Evolutionary conservation across 2,797 vertebrate species (phyloP), one percentile per base, ranked within the genome.

Genomic region (Coregonus ussuriensis): DNA sequence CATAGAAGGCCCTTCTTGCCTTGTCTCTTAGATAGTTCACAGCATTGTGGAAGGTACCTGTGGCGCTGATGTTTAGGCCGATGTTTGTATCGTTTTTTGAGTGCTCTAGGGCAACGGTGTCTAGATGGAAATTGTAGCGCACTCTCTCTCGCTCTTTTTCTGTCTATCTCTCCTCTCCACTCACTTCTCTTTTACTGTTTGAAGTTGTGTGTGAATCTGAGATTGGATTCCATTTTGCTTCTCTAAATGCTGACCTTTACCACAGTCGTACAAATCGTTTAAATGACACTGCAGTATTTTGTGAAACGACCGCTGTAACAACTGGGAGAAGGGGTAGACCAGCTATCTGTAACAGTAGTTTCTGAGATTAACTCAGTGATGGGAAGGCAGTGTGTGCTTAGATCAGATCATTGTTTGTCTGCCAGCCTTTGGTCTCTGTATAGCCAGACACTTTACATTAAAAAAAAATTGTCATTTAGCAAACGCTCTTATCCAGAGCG

Each of bases 81-180:
- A 25, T 1, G 25, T 25, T 1, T 25, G 25, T 1, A 25, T 25
- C 25, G 25, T 25, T 25, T 25, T 25, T 25, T 25, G 25, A 25
- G 25, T 25, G 25, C 25, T 25, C 25, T 25, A 25, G 25, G 25
- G 25, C 25, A 25, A 25, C 25, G 25, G 25, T 25, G 25, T 25
- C 25, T 25, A 25, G 25, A 25, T 25, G 25, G 25, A 25, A 25
- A 25, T 25, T 25, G 25, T 25, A 25, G 25, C 25, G 25, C 25
- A 25, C 25, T 41, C 18, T 59, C 6, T 73, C 31, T 66, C 35
- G 62, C 63, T 80, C 74, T 69, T 74, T 51, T 78, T 31, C 62
- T 71, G 59, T 75, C 62, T 9, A 47, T 71, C 80, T 75, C 7
- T 75, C 51, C 31, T 52, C 74, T 68, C 79, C 65, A 56, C 78